phyloP scores from a whole-genome alignment of 2,888 invertebrate species.

The Caradrina kadenii region DNA sequence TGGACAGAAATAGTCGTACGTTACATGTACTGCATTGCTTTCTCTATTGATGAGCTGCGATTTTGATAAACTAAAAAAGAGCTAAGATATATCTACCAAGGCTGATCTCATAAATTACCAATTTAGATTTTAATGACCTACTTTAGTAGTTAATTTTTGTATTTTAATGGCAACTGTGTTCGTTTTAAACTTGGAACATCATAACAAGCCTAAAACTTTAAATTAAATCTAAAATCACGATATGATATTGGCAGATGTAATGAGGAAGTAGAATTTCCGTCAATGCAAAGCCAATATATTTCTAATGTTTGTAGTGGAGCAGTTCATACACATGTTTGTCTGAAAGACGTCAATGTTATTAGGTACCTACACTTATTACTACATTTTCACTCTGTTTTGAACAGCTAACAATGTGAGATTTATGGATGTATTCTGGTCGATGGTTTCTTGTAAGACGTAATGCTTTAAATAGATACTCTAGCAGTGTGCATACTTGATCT shows the following conservation, averaged over 20 bases:
- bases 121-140: slow-evolving; percentile 2
- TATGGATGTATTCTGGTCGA: slow-evolving; percentile 41
- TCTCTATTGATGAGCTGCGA: slow-evolving; percentile 43
- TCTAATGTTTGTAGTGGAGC: not conserved
- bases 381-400: slow-evolving; percentile 18
- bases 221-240: not conserved
- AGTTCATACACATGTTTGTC: slow-evolving; percentile 18
- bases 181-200: not conserved
- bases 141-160: not conserved
- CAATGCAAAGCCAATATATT: not conserved
- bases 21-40: slow-evolving; percentile 53
- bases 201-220: not conserved
- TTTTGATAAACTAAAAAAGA: slow-evolving; percentile 15
- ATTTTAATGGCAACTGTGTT: too few relatives aligned
- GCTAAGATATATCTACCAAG: not conserved
- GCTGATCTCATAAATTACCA: not conserved
- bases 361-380: not conserved
- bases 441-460: slow-evolving; percentile 17
- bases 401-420: slow-evolving; percentile 30
- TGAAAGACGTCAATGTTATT: slow-evolving; percentile 35
- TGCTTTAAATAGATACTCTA: slow-evolving; percentile 2
- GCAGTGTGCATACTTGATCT: not conserved
- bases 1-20: slow-evolving; percentile 68
- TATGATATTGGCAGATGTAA: not conserved
- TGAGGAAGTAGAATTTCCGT: slow-evolving; percentile 9